Percentiles rank a stretch among this genome's conserved stretches.
Conservation (phyloP, 2,113 vertebrate genomes). For the Tachysurus fulvidraco region DNA sequence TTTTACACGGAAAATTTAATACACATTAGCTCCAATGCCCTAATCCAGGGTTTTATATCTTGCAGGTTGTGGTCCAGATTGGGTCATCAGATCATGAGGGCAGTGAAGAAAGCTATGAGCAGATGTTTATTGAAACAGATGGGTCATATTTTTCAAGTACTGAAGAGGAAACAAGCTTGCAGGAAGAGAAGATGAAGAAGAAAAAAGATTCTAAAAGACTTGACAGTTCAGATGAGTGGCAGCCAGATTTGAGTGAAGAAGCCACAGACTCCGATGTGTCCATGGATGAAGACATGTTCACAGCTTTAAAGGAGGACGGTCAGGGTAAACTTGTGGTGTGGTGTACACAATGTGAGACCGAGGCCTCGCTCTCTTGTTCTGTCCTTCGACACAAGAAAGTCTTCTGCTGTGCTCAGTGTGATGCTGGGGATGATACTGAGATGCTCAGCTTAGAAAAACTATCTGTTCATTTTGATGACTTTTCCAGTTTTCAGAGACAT, state of each 20-base stretch:
- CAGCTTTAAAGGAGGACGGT: neutral
- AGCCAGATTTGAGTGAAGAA: neutral
- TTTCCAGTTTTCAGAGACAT: conserved; percentile 28
- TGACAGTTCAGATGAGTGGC: conserved; percentile 7
- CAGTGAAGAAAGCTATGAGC: neutral
- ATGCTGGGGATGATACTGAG: neutral
- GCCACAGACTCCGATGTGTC: conserved; percentile 6
- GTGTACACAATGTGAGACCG: conserved; percentile 11
- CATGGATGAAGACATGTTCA: conserved; percentile 8
- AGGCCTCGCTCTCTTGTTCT: conserved; percentile 21
- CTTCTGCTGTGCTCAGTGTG: conserved; percentile 31
- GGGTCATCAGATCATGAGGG: conserved; percentile 9
- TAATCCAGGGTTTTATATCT: neutral
- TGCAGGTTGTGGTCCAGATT: conserved; percentile 23
- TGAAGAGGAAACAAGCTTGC: conserved; percentile 13
- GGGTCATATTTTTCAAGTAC: neutral
- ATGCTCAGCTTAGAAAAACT: neutral
- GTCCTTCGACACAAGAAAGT: conserved; percentile 4
- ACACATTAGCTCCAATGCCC: neutral
- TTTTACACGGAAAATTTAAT: neutral
- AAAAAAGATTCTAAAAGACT: neutral
- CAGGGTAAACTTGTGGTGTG: conserved; percentile 15
- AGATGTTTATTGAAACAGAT: conserved; percentile 4
- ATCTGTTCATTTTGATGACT: conserved; percentile 6
- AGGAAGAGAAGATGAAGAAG: neutral